Evolutionary conservation across 2,113 vertebrate genomes (phyloP).

Genomic region (Camelus dromedarius): DNA sequence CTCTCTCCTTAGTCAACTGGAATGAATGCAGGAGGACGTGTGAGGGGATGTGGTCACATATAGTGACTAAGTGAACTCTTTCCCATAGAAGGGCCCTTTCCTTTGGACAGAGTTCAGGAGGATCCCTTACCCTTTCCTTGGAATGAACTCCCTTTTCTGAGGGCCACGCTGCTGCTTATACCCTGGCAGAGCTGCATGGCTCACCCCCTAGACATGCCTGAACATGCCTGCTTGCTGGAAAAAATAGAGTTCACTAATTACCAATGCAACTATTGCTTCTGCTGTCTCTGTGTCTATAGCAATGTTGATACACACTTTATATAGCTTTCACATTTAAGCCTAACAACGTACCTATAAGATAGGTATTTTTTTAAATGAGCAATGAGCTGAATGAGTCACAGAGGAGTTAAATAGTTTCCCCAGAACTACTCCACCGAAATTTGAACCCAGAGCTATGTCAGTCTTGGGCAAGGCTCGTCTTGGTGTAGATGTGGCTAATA

Average conservation of each 20-base stretch:
- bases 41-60: accelerated
- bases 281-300: not conserved
- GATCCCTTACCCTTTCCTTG: not conserved
- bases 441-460: not conserved
- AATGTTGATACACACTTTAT: not conserved
- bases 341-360: not conserved
- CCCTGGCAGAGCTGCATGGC: not conserved
- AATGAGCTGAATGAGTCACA: not conserved
- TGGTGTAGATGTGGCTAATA: not conserved
- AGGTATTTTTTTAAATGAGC: not conserved
- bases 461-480: not conserved
- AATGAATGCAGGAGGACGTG: not conserved
- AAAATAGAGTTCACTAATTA: not conserved
- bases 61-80: not conserved
- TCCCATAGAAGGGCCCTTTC: not conserved
- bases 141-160: not conserved
- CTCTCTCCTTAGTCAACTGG: not conserved
- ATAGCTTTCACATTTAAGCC: not conserved
- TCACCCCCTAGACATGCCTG: not conserved
- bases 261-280: not conserved
- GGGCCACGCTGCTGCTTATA: not conserved
- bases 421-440: not conserved
- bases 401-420: not conserved
- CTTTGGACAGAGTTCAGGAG: not conserved
- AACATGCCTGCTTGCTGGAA: not conserved